phyloP scores from a whole-genome alignment of 2,113 vertebrate genomes.

The Butorides virescens region DNA sequence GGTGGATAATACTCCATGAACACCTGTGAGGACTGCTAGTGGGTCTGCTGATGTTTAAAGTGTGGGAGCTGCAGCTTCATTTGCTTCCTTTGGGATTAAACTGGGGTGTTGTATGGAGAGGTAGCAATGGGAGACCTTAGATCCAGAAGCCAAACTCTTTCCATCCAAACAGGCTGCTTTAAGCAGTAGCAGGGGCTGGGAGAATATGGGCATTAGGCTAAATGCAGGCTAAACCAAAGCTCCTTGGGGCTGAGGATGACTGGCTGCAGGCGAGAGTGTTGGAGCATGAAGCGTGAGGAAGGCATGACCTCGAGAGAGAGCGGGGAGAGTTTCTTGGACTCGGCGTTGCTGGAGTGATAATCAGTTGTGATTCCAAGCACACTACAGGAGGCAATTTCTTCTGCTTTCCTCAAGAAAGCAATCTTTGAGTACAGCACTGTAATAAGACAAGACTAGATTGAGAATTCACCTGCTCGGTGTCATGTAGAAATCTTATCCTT shows the following conservation, averaged over 20 bases:
- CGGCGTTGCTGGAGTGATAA: background rate
- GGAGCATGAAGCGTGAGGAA: background rate
- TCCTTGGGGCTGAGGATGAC: background rate
- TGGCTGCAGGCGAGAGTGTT: background rate
- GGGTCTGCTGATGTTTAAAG: background rate
- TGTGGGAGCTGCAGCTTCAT: background rate
- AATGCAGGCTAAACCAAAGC: background rate
- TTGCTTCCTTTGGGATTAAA: background rate
- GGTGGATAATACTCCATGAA: background rate
- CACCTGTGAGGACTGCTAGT: background rate
- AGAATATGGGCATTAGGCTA: background rate
- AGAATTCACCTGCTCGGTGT: background rate
- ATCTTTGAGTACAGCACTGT: background rate
- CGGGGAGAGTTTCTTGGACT: background rate
- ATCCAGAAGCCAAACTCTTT: background rate
- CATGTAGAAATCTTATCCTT: background rate
- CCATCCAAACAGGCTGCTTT: background rate
- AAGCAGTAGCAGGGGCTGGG: background rate
- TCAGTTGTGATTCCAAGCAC: background rate
- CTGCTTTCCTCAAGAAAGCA: background rate
- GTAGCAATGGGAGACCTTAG: background rate
- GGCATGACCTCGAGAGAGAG: background rate
- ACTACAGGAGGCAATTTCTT: background rate
- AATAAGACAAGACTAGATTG: background rate
- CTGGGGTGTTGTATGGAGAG: background rate